Evolutionary conservation across 1,140 invertebrate genomes (phyloP).

Genomic region (Hypothenemus hampei): DNA sequence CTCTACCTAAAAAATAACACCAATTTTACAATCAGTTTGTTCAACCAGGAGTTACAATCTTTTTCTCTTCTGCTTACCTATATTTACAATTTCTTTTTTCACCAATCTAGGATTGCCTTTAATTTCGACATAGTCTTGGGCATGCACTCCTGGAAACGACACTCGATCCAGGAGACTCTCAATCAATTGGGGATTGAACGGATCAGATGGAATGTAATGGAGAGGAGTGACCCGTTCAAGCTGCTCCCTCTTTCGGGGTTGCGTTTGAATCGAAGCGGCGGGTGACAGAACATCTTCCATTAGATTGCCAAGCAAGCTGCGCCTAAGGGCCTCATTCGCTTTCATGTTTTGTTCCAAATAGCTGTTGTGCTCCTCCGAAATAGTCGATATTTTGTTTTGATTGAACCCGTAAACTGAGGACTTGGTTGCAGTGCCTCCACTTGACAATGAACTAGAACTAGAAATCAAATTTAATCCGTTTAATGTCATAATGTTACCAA

Average conservation of each 20-base stretch:
- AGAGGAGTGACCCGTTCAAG: slow-evolving; percentile 19
- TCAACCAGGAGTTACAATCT: too few species aligned
- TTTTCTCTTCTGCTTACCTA: too few species aligned
- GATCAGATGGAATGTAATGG: slow-evolving; percentile 43
- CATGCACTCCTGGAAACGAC: slow-evolving; percentile 50
- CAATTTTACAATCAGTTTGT: too few species aligned
- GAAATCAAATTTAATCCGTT: background rate
- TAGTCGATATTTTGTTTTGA: slow-evolving; percentile 33
- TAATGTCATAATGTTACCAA: background rate
- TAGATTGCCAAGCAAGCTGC: slow-evolving; percentile 31
- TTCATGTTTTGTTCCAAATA: slow-evolving; percentile 40
- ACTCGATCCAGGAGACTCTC: slow-evolving; percentile 49
- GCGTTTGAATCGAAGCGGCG: slow-evolving; percentile 17
- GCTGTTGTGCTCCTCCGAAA: slow-evolving; percentile 36
- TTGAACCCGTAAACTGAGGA: slow-evolving; percentile 31
- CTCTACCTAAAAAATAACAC: slow-evolving; percentile 46
- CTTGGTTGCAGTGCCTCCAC: slow-evolving; percentile 32
- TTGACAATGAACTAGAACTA: slow-evolving; percentile 34
- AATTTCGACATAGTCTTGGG: slow-evolving; percentile 29
- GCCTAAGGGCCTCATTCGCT: slow-evolving; percentile 39
- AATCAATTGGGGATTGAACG: slow-evolving; percentile 50
- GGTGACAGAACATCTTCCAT: slow-evolving; percentile 32
- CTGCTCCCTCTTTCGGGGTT: slow-evolving; percentile 14
- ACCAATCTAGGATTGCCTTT: slow-evolving; percentile 32
- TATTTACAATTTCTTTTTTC: slow-evolving; percentile 30